Percentiles rank a stretch among this genome's conserved stretches.
Conservation (phyloP, 2,888 invertebrate genomes). For the Tipula helvola region DNA sequence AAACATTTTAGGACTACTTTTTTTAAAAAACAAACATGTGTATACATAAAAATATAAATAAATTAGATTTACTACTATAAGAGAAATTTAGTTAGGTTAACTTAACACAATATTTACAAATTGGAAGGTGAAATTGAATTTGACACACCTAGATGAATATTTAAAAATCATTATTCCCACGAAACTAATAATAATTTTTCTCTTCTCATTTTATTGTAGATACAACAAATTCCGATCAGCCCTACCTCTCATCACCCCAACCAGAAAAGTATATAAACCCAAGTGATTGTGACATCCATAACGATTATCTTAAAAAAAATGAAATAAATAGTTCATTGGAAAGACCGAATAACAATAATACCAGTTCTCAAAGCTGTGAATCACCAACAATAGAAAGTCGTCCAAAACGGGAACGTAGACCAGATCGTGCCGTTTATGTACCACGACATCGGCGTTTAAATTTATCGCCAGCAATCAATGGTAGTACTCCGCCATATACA, state of each 20-base stretch:
- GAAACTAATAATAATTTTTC: not conserved
- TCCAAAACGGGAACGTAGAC: slow-evolving; percentile 44
- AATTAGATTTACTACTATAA: too few species aligned
- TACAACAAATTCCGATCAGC: not conserved
- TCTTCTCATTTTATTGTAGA: not conserved
- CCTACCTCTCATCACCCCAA: not conserved
- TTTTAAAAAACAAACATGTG: too few species aligned
- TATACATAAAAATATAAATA: too few species aligned
- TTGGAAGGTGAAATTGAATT: too few species aligned
- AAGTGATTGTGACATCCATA: not conserved
- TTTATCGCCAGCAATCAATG: slow-evolving; percentile 24
- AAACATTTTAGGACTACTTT: too few species aligned
- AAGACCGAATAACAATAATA: not conserved
- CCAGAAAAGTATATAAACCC: not conserved
- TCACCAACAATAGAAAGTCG: not conserved
- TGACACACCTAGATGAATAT: too few species aligned
- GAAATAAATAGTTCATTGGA: not conserved
- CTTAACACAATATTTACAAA: too few species aligned
- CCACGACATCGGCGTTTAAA: slow-evolving; percentile 50
- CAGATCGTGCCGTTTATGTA: slow-evolving; percentile 68
- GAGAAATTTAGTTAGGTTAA: too few species aligned
- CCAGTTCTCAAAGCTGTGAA: not conserved
- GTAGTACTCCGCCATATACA: slow-evolving; percentile 15
- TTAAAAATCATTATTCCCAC: too few species aligned
- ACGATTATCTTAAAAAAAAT: not conserved